These are phyloP conservation scores for Erebia aethiops DNA, from an alignment of 2,888 invertebrate genomes.

Conservation along the genomic window DNA sequence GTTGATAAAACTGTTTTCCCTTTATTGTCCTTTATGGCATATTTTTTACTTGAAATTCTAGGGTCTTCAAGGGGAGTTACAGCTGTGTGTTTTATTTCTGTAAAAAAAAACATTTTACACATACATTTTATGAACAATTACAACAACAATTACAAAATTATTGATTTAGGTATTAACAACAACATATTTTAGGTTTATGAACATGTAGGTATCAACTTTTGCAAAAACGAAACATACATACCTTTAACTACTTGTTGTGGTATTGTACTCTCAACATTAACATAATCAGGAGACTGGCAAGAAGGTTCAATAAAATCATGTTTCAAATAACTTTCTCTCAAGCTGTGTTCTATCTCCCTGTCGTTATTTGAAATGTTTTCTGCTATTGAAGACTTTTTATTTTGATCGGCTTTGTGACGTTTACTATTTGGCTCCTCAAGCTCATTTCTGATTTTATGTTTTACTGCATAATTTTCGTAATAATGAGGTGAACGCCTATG, in stretches of 20 bases:
- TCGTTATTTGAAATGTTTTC: conserved; percentile 39
- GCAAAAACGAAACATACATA: conserved; percentile 21
- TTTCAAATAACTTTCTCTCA: conserved; percentile 22
- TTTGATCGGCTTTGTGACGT: conserved; percentile 50
- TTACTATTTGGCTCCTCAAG: conserved; percentile 58
- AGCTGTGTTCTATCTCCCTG: conserved; percentile 23
- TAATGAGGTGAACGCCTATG: conserved; percentile 41
- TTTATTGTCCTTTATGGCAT: conserved; percentile 51
- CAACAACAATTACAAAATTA: too few species aligned
- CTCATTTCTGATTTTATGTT: conserved; percentile 54
- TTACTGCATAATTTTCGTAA: conserved; percentile 45
- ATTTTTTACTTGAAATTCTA: conserved; percentile 59
- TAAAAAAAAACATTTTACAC: conserved; percentile 40
- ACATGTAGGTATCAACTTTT: too few species aligned
- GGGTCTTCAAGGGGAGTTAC: conserved; percentile 61
- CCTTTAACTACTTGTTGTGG: conserved; percentile 55
- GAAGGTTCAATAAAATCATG: conserved; percentile 46
- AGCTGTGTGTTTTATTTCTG: conserved; percentile 64
- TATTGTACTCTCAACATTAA: conserved; percentile 39
- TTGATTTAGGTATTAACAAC: background rate
- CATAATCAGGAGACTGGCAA: conserved; percentile 69
- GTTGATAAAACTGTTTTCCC: conserved; percentile 52
- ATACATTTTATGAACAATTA: background rate
- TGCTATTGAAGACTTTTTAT: conserved; percentile 30
- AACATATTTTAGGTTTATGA: background rate